These are phyloP conservation scores for Sphyrna mokarran DNA, from an alignment of 2,113 vertebrate species.

Conservation along the genomic window DNA sequence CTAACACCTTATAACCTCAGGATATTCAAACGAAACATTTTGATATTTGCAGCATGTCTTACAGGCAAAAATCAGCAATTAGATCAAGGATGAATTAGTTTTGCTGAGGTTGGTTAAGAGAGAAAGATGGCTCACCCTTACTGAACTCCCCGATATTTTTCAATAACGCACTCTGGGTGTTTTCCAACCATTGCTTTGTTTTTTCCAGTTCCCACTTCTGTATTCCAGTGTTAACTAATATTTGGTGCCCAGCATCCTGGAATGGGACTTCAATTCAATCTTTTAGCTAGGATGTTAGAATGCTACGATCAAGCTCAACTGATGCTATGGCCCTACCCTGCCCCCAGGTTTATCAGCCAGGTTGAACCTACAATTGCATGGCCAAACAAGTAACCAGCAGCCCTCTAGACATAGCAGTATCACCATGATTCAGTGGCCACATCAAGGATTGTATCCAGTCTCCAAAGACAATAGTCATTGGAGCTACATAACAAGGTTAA, in stretches of 20 bases:
- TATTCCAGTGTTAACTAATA: background rate
- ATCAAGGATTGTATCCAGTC: background rate
- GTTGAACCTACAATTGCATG: background rate
- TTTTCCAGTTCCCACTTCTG: no score
- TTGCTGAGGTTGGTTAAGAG: background rate
- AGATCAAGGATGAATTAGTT: background rate
- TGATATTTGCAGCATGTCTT: background rate
- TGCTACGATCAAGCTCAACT: background rate
- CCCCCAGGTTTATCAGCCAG: background rate
- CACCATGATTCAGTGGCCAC: background rate
- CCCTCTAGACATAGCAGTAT: background rate
- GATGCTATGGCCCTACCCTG: background rate
- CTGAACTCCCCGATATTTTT: background rate
- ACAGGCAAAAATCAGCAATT: background rate
- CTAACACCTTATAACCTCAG: background rate
- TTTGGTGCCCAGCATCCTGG: background rate
- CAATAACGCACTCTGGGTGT: background rate
- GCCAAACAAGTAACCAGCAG: background rate
- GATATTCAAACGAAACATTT: background rate
- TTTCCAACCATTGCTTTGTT: background rate
- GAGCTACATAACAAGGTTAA: background rate
- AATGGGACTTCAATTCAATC: background rate
- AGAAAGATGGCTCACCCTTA: background rate
- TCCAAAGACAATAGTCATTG: background rate
- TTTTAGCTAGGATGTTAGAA: background rate